Evolutionary conservation across 2,888 invertebrate genomes (phyloP), one percentile per base, ranked within the genome.

Genomic region (Drepanosiphum platanoidis): DNA sequence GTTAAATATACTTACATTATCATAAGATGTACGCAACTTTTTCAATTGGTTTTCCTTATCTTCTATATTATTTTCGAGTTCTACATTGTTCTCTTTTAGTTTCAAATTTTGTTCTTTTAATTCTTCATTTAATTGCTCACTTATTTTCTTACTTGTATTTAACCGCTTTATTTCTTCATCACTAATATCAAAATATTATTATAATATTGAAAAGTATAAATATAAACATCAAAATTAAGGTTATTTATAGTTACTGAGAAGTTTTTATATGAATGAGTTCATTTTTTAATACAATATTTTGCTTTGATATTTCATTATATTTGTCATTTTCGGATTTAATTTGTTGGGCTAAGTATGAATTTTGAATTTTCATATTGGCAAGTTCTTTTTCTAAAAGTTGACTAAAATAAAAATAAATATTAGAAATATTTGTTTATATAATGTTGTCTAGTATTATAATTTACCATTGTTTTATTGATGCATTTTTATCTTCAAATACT

Each of bases 401-500:
- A 46, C 83, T 83, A 52, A 64, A 83, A 36, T 34, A n/a, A 66
- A 72, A 42, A 64, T 13, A 66, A 64, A n/a, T n/a, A n/a, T n/a
- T n/a, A n/a, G n/a, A 18, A 52, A 52, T 52, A 52, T 1, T 52
- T 22, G 1, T n/a, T 22, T 1, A n/a, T 30, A 27, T 64, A 0
- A 30, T 30, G 1, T 68, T 68, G n/a, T 68, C 1, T 34, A 18
- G 3, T 22, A 66, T 66, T 1, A 1, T 18, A 27, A 34, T 58
- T 80, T 80, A 80, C 80, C 7, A 52, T 27, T 36, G 22, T 27
- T 22, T 36, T 7, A 52, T 52, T 30, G 22, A 0, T 22, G 36
- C 36, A 70, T 80, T 36, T 80, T 70, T 70, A 58, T 70, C 70
- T 80, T 80, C 52, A 27, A 70, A 36, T 58, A 80, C 36, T 80